These are phyloP conservation scores for Eidolon dupreanum DNA, from an alignment of 2,797 vertebrate species.

Conservation along the genomic window DNA sequence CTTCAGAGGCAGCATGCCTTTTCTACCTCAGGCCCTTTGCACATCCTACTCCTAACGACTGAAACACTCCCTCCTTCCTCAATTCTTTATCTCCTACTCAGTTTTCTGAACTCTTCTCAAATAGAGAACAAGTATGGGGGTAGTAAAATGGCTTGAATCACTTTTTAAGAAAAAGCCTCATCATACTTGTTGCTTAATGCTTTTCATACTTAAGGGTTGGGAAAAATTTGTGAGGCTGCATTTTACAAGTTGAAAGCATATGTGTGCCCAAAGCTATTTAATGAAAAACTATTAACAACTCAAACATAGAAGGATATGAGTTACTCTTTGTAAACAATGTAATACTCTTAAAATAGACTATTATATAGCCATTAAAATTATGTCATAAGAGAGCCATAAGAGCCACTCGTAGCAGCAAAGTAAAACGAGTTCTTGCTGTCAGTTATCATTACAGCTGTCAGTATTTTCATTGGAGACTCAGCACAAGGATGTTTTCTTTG, in stretches of 20 bases:
- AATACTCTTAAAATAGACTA: slow-evolving; percentile 28
- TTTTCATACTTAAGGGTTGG: slow-evolving; percentile 10
- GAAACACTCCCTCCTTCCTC: neutral
- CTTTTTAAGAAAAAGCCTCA: neutral
- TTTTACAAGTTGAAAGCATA: slow-evolving; percentile 46
- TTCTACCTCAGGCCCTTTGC: neutral
- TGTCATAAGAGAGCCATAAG: neutral
- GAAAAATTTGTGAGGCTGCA: neutral
- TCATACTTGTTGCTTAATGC: neutral
- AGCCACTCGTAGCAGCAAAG: neutral
- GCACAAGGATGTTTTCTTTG: neutral
- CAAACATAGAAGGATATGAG: neutral
- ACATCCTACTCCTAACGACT: neutral
- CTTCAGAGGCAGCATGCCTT: neutral
- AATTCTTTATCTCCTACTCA: neutral
- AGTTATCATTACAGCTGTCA: neutral
- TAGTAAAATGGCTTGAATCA: neutral
- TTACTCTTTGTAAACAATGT: neutral
- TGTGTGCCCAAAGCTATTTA: neutral
- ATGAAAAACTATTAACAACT: slow-evolving; percentile 34
- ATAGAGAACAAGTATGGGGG: neutral
- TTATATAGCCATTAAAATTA: neutral
- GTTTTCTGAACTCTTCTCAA: slow-evolving; percentile 12
- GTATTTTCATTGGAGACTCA: neutral
- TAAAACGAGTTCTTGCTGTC: neutral